phyloP scores from a whole-genome alignment of 2,888 invertebrate genomes.

The Hirudinaria manillensis region DNA sequence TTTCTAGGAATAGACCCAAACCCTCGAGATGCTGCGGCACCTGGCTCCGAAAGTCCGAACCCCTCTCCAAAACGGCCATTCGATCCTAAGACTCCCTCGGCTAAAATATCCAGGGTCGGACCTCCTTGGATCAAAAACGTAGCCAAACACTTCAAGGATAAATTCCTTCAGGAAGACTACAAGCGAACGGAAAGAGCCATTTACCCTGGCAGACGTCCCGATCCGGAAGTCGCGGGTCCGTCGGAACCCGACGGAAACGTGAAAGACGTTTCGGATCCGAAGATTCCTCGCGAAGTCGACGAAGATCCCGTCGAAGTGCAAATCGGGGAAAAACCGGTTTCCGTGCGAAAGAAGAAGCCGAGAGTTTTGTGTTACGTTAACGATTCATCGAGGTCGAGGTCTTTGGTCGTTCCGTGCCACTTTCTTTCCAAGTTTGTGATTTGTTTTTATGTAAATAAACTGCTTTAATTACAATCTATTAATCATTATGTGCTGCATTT shows the following conservation, averaged over 20 bases:
- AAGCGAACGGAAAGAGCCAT: neutral
- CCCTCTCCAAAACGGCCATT: no score
- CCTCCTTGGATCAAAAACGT: neutral
- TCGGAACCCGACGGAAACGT: neutral
- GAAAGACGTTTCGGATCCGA: no score
- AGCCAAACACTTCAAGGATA: neutral
- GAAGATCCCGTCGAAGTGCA: no score
- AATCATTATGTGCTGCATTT: no score
- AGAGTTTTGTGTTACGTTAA: neutral
- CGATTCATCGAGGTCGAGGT: neutral
- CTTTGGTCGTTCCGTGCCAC: constrained; percentile 2
- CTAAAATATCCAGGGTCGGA: neutral
- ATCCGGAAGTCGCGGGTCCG: neutral
- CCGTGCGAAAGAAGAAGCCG: neutral
- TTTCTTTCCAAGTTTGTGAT: neutral
- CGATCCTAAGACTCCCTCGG: no score
- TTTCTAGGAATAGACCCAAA: no score
- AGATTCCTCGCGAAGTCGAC: no score
- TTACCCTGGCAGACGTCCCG: neutral
- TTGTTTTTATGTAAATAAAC: no score
- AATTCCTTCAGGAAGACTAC: neutral
- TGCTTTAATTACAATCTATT: no score
- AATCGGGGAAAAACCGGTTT: no score
- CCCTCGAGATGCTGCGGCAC: no score
- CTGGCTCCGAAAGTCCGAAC: no score